A percentile compares a stretch with the other conserved stretches of the same genome.
These are phyloP conservation scores for Zygaena filipendulae DNA, from an alignment of 2,888 invertebrate genomes.

Conservation along the genomic window DNA sequence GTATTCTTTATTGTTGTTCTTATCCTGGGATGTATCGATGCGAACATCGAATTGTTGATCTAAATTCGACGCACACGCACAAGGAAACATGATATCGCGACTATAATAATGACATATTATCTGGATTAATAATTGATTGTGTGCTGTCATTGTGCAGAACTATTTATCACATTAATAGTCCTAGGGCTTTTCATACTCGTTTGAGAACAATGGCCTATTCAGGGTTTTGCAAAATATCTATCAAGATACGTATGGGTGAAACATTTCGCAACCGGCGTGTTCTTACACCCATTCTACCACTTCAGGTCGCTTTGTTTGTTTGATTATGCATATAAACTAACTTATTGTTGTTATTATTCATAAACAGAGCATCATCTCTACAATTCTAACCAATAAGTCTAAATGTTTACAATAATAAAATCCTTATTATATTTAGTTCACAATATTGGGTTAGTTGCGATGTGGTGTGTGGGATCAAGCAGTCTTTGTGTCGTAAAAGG, in stretches of 20 bases:
- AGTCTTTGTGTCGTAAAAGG: no score
- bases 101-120: background rate
- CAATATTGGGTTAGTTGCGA: no score
- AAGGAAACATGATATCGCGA: background rate
- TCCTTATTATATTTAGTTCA: no score
- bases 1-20: conserved; percentile 9
- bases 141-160: conserved; percentile 29
- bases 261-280: no score
- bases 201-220: conserved; percentile 53
- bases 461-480: no score
- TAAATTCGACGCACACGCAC: background rate
- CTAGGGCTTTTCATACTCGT: conserved; percentile 44
- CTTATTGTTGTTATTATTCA: no score
- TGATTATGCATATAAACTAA: no score
- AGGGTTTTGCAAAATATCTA: conserved; percentile 43
- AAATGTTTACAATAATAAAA: no score
- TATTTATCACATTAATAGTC: conserved; percentile 42
- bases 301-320: no score
- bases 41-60: conserved; percentile 15
- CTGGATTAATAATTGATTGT: conserved; percentile 39
- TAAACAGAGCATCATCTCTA: no score
- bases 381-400: no score
- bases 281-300: conserved; percentile 16
- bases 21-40: conserved; percentile 12
- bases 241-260: no score